These are phyloP conservation scores for Oreochromis mossambicus DNA, from an alignment of 2,797 vertebrate species.

Conservation along the genomic window DNA sequence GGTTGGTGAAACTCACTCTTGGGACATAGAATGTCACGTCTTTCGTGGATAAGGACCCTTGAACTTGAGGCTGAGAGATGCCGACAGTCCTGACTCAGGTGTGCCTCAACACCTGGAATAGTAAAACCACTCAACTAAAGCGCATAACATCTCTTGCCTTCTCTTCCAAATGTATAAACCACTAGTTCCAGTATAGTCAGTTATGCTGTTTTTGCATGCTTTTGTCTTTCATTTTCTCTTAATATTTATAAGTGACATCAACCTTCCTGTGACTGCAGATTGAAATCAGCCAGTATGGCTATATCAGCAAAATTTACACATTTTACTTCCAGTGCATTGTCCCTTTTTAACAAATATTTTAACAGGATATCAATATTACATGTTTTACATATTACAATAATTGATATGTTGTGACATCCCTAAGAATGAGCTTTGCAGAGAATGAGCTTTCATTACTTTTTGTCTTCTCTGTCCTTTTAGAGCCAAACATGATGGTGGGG, in stretches of 20 bases:
- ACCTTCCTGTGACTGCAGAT: background rate
- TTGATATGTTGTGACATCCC: background rate
- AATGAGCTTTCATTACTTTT: background rate
- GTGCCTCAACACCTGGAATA: background rate
- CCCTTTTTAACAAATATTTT: background rate
- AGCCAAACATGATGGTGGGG: conserved; percentile 48
- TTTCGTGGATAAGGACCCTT: no score
- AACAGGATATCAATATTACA: background rate
- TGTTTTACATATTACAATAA: background rate
- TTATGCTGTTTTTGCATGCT: background rate
- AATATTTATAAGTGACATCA: background rate
- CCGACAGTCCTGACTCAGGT: background rate
- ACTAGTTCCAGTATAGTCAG: background rate
- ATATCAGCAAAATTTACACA: background rate
- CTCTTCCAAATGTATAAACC: background rate
- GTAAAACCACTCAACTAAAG: background rate
- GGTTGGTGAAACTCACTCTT: background rate
- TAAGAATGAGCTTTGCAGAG: background rate
- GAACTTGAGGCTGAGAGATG: background rate
- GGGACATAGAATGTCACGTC: background rate
- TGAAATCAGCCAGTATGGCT: background rate
- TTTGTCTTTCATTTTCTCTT: background rate
- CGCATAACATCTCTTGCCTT: background rate
- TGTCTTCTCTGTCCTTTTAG: conserved; percentile 42
- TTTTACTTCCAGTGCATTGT: background rate